phyloP scores from a whole-genome alignment of 2,113 vertebrate genomes.

The Anas platyrhynchos region DNA sequence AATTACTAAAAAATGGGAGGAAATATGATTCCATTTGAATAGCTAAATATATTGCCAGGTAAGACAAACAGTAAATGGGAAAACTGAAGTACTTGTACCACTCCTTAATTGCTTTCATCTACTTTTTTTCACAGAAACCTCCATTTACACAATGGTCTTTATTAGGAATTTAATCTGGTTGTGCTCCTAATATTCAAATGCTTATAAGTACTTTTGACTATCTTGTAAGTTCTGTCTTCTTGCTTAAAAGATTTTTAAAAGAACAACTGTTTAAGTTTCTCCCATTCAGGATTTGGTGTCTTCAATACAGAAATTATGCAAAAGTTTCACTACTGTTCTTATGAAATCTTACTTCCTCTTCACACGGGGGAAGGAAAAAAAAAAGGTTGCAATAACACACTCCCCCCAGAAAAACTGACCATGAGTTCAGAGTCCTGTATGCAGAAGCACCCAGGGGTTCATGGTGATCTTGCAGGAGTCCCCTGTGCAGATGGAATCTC shows the following conservation, averaged over 20 bases:
- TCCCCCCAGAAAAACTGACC: neutral
- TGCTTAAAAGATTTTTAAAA: neutral
- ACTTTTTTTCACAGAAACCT: neutral
- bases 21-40: neutral
- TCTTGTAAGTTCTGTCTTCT: neutral
- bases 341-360: constrained; percentile 3
- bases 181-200: neutral
- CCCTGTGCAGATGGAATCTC: neutral
- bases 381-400: neutral
- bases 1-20: neutral
- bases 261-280: neutral
- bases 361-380: fast-evolving
- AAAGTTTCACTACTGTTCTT: neutral
- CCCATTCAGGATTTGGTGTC: neutral
- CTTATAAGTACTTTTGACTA: neutral
- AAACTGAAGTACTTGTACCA: neutral
- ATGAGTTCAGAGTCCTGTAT: neutral
- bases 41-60: neutral
- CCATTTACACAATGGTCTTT: neutral
- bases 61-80: neutral
- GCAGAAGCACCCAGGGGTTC: neutral
- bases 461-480: neutral
- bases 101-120: neutral
- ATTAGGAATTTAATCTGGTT: neutral
- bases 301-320: neutral